Base-by-base conservation (phyloP, 2,888 invertebrate genomes). In the Hypena proboscidalis region DNA sequence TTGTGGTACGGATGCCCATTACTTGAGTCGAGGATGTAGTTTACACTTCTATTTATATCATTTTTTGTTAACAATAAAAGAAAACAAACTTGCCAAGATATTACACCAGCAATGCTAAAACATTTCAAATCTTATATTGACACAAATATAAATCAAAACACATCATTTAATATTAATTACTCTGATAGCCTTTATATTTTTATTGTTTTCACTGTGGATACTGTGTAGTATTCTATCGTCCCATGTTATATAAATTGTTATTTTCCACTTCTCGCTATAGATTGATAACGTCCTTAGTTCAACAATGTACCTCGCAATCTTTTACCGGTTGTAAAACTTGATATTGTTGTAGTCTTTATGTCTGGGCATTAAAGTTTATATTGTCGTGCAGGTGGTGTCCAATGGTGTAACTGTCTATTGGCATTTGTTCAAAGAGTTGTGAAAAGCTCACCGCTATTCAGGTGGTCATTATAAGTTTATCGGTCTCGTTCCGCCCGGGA, bases 361-460 rank as follows among this genome's bases (percentile, higher is more conserved):
- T 7, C 1, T n/a, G 19, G 5, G 4, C 1, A 14, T 11, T 39
- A 63, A 33, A 29, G 44, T 39, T 34, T 14, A 25, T 26, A 41
- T 48, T 49, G 2, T 21, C 29, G 6, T 37, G 15, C 9, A 23
- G 10, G 9, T 36, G 38, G 31, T 0, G 30, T 11, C 19, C 7
- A 42, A 26, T 46, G 37, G 46, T 58, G 50, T 54, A 48, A 54
- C 57, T 53, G 54, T 64, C 51, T 44, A 54, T 54, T 67, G 56
- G 65, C 70, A 52, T 46, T 55, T 38, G 53, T 59, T 66, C 64
- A 61, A 61, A 64, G 54, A 57, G 54, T 58, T 63, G 53, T 51
- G 55, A 53, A 61, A 60, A 63, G 53, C 47, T 41, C 39, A 38
- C 52, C 37, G 42, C 45, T 57, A 44, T 60, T 64, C 58, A 60